Evolutionary conservation across 2,797 vertebrate genomes (phyloP), one percentile per base, ranked within the genome.

Genomic region (Chromis chromis): DNA sequence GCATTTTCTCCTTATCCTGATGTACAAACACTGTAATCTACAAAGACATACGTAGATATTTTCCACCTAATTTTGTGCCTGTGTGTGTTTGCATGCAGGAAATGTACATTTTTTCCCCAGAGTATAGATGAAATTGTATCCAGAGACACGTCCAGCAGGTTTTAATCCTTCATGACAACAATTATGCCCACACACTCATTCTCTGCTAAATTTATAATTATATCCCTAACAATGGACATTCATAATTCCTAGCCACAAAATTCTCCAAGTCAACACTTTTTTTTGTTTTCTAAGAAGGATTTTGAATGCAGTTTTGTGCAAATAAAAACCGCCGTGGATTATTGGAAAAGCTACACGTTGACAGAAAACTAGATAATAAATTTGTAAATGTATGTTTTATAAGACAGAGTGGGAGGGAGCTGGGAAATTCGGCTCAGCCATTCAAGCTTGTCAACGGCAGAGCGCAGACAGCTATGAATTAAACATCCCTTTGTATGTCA

Each of bases 401-500:
- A 64, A 80, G 65, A 25, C 21, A 9, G 57, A 60, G 46, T 50
- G 46, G 63, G 66, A 48, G 39, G 25, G 24, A 56, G 57, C 48
- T n/a, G 64, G 39, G 64, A 49, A 52, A 40, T 54, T 72, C 49
- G 46, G 65, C 62, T 82, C 70, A 75, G 52, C 76, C 67, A 61
- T 44, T 76, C 68, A 67, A 63, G 80, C 84, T 78, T 71, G 83
- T 82, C 83, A 54, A 6, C 33, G 58, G 40, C 39, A 39, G 54
- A 71, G 70, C 65, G 19, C 70, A 78, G 67, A 52, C 48, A 10
- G 42, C 58, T 19, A 82, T 89, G 83, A 87, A 90, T 88, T 82
- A 89, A 90, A 90, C 85, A 92, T 89, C 22, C 61, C 61, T 56
- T 52, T 80, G 79, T 57, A 56, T 82, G 74, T 70, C 74, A 24